Evolutionary conservation across 2,888 invertebrate species (phyloP), one percentile per base, ranked within the genome.

Genomic region (Xylocampa areola): DNA sequence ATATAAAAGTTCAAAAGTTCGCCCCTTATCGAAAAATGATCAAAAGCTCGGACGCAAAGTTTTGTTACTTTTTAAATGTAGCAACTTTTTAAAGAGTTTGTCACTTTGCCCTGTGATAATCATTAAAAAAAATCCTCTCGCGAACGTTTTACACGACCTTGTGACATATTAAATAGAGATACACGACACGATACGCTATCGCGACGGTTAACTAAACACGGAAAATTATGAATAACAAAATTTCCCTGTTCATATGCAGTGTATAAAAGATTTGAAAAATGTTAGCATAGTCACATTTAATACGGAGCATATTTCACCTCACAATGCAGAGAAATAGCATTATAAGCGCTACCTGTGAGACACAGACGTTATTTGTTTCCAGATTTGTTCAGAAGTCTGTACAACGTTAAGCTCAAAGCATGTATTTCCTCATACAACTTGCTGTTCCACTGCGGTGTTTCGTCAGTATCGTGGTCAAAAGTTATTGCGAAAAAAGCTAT

Each of bases 211-310:
- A 33, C 33, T 59, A 47, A 68, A 68, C 25, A 50, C 35, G 17
- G 29, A 37, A 35, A 16, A 39, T 55, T 50, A 63, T 44, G 39
- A 35, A 55, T 25, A 41, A 37, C 47, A 59, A 52, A 57, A 59
- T 47, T 45, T 49, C 11, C 14, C 17, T 37, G 49, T 40, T 49
- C 39, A 49, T 32, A 41, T 52, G 39, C n/a, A 17, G 33, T 25
- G 25, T 36, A 13, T 45, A 65, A 55, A 41, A 49, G 39, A 54
- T 51, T 35, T 54, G 48, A 49, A 19, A 36, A 65, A 65, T 65
- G 69, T 73, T 61, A 58, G 61, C 44, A 49, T 52, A 58, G 70
- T 61, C 60, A 43, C 49, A 54, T 54, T 54, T 57, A 60, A 73
- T 61, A 32, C 47, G 47, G 21, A 10, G 16, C 11, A 65, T 61